phyloP scores from a whole-genome alignment of 2,113 vertebrate species.

The Buteo buteo region DNA sequence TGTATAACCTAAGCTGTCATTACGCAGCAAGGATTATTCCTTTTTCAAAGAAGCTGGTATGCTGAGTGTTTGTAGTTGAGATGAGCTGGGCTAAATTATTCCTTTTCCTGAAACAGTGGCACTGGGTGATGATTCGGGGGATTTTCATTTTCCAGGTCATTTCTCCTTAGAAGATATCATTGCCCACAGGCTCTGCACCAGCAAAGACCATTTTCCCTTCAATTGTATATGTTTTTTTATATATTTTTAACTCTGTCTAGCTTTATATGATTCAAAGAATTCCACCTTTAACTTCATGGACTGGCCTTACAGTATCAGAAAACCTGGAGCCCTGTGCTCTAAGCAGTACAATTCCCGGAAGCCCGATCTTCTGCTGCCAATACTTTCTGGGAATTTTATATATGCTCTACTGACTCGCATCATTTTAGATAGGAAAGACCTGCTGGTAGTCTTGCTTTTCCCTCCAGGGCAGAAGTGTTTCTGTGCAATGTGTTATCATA shows the following conservation, averaged over 20 bases:
- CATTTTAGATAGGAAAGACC: background rate
- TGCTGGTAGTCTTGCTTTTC: background rate
- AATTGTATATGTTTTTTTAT: accelerated
- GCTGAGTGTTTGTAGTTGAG: background rate
- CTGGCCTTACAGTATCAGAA: background rate
- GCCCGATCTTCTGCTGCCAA: background rate
- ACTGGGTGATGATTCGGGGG: background rate
- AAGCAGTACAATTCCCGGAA: slow-evolving; percentile 14
- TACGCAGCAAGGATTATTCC: background rate
- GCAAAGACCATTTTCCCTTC: background rate
- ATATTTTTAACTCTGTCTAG: background rate
- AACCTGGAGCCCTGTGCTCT: background rate
- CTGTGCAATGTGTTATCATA: background rate
- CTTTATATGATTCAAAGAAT: background rate
- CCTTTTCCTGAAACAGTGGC: background rate
- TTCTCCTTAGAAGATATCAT: background rate
- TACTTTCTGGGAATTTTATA: slow-evolving; percentile 1
- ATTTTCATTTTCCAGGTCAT: background rate
- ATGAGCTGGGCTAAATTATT: background rate
- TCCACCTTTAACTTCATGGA: background rate
- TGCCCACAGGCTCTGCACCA: background rate
- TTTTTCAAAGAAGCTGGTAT: background rate
- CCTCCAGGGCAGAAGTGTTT: background rate
- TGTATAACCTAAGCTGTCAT: background rate
- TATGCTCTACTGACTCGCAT: background rate